These are phyloP conservation scores for Stegostoma tigrinum DNA, from an alignment of 2,113 vertebrate genomes.

Conservation along the genomic window DNA sequence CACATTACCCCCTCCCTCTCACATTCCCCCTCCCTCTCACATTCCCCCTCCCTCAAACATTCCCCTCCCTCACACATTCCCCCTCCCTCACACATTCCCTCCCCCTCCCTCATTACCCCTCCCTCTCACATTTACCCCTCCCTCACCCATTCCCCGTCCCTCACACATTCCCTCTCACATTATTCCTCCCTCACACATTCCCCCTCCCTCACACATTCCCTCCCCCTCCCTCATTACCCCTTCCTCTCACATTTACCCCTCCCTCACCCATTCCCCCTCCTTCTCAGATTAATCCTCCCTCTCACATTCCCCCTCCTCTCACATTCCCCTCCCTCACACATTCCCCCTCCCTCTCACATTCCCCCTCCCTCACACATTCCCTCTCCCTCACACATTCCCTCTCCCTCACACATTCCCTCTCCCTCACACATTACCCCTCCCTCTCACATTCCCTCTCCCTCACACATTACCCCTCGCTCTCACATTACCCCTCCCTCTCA, in stretches of 20 bases:
- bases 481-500: neutral
- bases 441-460: neutral
- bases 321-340: neutral
- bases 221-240: neutral
- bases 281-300: no score
- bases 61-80: neutral
- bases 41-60: no score
- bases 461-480: neutral
- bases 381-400: no score
- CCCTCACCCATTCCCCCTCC: no score
- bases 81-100: neutral
- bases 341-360: neutral
- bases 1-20: no score
- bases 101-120: neutral
- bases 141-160: neutral
- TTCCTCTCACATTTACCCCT: neutral
- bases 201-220: neutral
- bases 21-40: no score
- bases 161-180: no score
- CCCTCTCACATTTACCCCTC: no score
- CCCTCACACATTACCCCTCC: neutral
- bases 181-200: no score
- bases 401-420: neutral
- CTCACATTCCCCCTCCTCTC: neutral
- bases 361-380: neutral